Evolutionary conservation across 2,797 vertebrate genomes (phyloP).

Genomic region (Buphagus erythrorhynchus): DNA sequence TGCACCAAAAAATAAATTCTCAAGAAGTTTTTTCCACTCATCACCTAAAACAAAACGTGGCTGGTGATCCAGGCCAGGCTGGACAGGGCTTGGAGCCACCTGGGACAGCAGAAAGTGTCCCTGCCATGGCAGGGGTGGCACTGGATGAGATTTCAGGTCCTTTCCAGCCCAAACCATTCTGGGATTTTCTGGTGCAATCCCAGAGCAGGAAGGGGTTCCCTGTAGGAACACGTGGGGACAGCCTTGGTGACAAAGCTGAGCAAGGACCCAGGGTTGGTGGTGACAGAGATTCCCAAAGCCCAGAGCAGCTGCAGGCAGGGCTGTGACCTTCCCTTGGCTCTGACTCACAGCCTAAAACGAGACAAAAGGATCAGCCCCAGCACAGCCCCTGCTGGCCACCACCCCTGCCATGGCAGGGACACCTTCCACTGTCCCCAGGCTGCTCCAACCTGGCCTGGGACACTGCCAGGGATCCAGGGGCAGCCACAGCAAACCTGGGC

Average conservation of each 20-base stretch:
- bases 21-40: not conserved
- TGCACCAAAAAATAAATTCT: accelerated
- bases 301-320: not conserved
- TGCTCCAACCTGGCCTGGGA: not conserved
- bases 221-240: not conserved
- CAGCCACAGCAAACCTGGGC: no score
- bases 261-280: accelerated
- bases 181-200: not conserved
- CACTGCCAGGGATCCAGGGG: no score
- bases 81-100: accelerated
- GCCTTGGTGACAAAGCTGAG: accelerated
- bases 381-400: not conserved
- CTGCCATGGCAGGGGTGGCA: not conserved
- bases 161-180: not conserved
- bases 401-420: not conserved
- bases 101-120: not conserved
- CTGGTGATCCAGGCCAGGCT: not conserved
- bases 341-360: not conserved
- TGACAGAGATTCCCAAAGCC: not conserved
- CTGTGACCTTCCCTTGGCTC: not conserved
- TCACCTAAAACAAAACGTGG: accelerated
- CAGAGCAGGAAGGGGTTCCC: not conserved
- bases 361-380: not conserved
- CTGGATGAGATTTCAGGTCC: not conserved
- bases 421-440: not conserved